Conservation (phyloP, 1,140 invertebrate species). For the Diachasmimorpha longicaudata region DNA sequence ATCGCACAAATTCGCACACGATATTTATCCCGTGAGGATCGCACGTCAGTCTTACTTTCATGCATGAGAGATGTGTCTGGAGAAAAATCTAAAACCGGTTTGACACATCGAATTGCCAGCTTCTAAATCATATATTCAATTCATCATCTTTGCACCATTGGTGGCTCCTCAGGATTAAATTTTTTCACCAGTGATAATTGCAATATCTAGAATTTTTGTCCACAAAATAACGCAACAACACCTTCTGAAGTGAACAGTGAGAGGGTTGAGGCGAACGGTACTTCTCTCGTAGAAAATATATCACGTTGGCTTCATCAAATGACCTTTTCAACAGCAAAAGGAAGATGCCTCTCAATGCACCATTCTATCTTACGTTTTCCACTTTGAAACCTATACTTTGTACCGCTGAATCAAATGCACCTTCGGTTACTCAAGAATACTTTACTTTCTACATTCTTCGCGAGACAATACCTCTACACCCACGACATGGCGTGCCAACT, state of each 20-base stretch:
- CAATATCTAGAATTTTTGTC: too few species aligned
- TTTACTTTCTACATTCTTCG: slow-evolving; percentile 62
- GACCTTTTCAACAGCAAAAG: slow-evolving; percentile 23
- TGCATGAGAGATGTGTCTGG: neutral
- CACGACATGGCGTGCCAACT: slow-evolving; percentile 35
- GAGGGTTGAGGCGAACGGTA: neutral
- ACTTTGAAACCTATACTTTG: slow-evolving; percentile 27
- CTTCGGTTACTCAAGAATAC: slow-evolving; percentile 53
- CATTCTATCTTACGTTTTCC: slow-evolving; percentile 7
- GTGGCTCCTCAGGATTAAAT: too few species aligned
- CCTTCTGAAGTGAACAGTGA: too few species aligned
- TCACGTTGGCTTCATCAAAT: slow-evolving; percentile 19
- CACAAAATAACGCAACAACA: too few species aligned
- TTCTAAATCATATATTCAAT: neutral
- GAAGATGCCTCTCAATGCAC: slow-evolving; percentile 17
- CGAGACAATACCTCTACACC: slow-evolving; percentile 57
- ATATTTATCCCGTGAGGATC: neutral
- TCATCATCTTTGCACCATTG: neutral
- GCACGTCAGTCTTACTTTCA: neutral
- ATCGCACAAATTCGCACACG: neutral
- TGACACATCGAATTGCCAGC: neutral
- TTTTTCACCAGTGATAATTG: too few species aligned
- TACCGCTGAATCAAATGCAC: slow-evolving; percentile 5
- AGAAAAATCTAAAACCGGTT: neutral
- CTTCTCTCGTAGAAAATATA: neutral